Percentiles rank a stretch among this genome's conserved stretches.
phyloP scores from a whole-genome alignment of 2,113 vertebrate species.

The Elgaria multicarinata region DNA sequence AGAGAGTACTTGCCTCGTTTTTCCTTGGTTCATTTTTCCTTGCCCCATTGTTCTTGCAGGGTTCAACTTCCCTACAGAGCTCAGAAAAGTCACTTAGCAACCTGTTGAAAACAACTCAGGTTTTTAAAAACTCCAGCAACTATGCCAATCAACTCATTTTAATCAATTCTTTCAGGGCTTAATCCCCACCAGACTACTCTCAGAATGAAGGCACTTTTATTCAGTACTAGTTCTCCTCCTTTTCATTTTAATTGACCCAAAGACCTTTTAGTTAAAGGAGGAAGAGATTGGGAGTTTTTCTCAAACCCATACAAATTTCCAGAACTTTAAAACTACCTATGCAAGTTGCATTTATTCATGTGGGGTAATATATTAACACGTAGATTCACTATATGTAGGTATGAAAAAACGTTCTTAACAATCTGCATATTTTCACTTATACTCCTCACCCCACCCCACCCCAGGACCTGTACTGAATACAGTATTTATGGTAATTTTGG shows the following conservation, averaged over 20 bases:
- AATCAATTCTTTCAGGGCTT: constrained; percentile 50
- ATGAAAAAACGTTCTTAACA: not conserved
- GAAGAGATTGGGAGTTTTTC: not conserved
- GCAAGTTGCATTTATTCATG: constrained; percentile 12
- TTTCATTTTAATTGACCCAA: constrained; percentile 10
- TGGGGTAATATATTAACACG: not conserved
- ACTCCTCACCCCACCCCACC: not conserved
- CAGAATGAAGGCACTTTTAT: constrained; percentile 32
- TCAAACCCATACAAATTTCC: not conserved
- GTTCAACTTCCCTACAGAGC: constrained; percentile 85
- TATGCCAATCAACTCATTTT: constrained; percentile 50
- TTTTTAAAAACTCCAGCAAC: constrained; percentile 61
- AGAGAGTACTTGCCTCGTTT: constrained; percentile 85
- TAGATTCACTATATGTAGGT: not conserved
- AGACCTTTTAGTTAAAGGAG: not conserved
- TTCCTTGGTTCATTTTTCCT: constrained; percentile 91
- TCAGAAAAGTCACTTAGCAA: constrained; percentile 88
- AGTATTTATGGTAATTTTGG: not conserved
- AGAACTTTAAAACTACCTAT: not conserved
- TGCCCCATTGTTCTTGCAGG: constrained; percentile 89
- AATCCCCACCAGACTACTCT: not conserved
- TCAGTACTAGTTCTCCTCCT: constrained; percentile 1
- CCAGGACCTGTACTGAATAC: not conserved
- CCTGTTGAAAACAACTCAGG: constrained; percentile 77
- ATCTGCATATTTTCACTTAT: not conserved